Evolutionary conservation across 2,888 invertebrate genomes (phyloP).

Genomic region (Drosophila borborema): DNA sequence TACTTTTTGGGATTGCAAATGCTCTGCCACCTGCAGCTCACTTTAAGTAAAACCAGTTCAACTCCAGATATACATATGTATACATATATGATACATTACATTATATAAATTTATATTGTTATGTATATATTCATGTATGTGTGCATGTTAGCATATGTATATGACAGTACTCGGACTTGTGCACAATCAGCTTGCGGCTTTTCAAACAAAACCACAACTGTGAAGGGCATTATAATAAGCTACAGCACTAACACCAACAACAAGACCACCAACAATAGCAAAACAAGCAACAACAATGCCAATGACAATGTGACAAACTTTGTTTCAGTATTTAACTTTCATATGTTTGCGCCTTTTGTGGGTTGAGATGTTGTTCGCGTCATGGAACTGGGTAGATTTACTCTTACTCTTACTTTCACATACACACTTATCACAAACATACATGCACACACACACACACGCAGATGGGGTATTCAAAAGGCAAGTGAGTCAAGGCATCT

Average conservation of each 20-base stretch:
- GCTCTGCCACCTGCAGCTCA: conserved; percentile 1
- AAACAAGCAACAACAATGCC: conserved; percentile 4
- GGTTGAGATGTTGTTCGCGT: conserved; percentile 12
- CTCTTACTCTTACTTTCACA: conserved; percentile 7
- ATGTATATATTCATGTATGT: background rate
- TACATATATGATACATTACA: background rate
- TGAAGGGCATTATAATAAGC: conserved; percentile 61
- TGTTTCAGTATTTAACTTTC: conserved; percentile 58
- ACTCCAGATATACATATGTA: background rate
- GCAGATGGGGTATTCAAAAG: background rate
- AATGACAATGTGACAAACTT: conserved; percentile 56
- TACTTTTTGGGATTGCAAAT: conserved; percentile 3
- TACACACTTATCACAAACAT: background rate
- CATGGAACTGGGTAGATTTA: conserved; percentile 28
- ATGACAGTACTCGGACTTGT: conserved; percentile 30
- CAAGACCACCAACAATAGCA: conserved; percentile 7
- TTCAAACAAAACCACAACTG: conserved; percentile 58
- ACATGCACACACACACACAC: background rate
- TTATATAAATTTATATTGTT: background rate
- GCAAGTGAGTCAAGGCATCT: conserved; percentile 32
- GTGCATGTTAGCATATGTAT: conserved; percentile 8
- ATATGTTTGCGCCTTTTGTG: conserved; percentile 40
- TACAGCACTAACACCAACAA: conserved; percentile 1
- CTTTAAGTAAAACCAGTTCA: background rate
- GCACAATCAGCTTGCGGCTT: conserved; percentile 59